A percentile compares a stretch with the other conserved stretches of the same genome.
Conservation (phyloP, 2,797 vertebrate species). For the Monodelphis domestica region DNA sequence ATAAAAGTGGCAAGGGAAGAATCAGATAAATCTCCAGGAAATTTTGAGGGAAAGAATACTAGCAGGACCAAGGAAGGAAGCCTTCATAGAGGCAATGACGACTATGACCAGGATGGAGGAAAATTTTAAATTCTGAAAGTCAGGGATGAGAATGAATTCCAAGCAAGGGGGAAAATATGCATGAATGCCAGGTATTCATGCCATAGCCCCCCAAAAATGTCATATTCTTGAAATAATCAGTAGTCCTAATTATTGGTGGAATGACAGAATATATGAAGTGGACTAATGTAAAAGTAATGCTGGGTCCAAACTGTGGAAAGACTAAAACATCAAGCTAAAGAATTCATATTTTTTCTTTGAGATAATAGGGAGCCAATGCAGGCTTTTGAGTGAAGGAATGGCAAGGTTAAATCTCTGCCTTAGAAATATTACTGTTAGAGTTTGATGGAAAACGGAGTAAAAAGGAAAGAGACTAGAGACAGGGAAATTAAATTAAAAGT, state of each 20-base stretch:
- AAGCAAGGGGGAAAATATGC: neutral
- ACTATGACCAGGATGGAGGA: neutral
- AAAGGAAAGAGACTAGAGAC: neutral
- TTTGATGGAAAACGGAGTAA: neutral
- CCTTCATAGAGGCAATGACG: neutral
- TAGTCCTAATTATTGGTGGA: neutral
- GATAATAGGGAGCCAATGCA: neutral
- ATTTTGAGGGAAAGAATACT: neutral
- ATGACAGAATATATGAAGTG: neutral
- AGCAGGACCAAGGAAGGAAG: neutral
- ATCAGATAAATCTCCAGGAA: neutral
- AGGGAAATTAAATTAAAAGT: neutral
- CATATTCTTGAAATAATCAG: neutral
- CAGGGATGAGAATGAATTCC: neutral
- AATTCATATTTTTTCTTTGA: neutral
- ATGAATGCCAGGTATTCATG: neutral
- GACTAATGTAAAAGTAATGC: neutral
- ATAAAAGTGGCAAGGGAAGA: neutral
- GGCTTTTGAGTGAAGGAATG: neutral
- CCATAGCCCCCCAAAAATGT: neutral
- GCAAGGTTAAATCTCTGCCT: neutral
- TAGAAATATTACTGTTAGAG: neutral
- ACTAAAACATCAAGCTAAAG: neutral
- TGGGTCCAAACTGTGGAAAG: neutral
- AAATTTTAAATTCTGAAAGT: neutral